These are phyloP conservation scores for Drosophila melanosoma DNA, from an alignment of 2,888 invertebrate genomes.

Conservation along the genomic window DNA sequence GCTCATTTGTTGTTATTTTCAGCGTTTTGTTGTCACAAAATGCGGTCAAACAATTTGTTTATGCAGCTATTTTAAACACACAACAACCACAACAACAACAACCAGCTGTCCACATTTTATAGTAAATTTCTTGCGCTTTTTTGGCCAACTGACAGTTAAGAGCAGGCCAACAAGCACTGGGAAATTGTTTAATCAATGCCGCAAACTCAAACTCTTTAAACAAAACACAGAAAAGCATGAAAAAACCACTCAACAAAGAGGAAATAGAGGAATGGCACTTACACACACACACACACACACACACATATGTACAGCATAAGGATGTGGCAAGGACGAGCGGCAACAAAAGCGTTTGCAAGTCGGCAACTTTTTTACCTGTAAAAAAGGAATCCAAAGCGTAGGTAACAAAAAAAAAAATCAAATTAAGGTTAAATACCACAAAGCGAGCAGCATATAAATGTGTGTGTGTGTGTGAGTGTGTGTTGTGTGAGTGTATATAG, in stretches of 20 bases:
- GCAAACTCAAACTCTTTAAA: conserved; percentile 64
- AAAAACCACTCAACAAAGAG: conserved; percentile 13
- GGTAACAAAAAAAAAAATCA: conserved; percentile 63
- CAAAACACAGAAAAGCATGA: conserved; percentile 4
- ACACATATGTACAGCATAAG: conserved; percentile 10
- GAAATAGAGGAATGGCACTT: conserved; percentile 28
- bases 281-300: conserved; percentile 13
- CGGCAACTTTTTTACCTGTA: conserved; percentile 49
- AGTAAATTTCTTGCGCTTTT: conserved; percentile 16
- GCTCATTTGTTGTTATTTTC: conserved; percentile 59
- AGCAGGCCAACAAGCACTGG: conserved; percentile 9
- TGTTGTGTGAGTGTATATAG: conserved; percentile 17
- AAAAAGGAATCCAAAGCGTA: conserved; percentile 31
- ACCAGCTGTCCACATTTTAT: conserved; percentile 28
- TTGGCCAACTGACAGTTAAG: conserved; percentile 23
- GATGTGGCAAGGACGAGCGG: conserved; percentile 53
- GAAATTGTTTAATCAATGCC: conserved; percentile 75
- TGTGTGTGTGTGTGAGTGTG: conserved; percentile 4
- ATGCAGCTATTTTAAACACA: conserved; percentile 65
- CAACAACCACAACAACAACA: conserved; percentile 12
- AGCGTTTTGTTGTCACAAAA: conserved; percentile 62
- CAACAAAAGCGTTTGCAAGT: conserved; percentile 35
- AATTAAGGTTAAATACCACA: conserved; percentile 81
- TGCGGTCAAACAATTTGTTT: conserved; percentile 78
- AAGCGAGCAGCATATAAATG: conserved; percentile 63